Conservation (phyloP, 2,797 vertebrate genomes). For the Hypotaenidia philippensis region DNA sequence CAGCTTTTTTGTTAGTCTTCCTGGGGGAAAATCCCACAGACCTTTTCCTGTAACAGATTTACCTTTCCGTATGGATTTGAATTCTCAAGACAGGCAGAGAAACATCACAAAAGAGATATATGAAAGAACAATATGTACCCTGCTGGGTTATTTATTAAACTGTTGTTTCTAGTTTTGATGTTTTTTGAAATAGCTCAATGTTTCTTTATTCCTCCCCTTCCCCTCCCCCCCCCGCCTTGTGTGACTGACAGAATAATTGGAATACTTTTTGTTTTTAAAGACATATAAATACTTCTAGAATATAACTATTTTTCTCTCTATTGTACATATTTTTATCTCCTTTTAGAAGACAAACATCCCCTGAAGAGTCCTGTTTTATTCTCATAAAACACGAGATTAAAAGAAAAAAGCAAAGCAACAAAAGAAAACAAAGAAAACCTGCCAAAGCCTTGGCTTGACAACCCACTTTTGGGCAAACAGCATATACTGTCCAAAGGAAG, state of each 20-base stretch:
- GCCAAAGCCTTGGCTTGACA: neutral
- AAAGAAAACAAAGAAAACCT: neutral
- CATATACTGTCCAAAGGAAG: neutral
- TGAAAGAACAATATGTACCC: neutral
- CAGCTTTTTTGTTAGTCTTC: neutral
- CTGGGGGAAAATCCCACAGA: neutral
- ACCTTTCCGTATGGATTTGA: neutral
- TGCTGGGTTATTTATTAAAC: neutral
- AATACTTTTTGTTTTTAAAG: conserved; percentile 36
- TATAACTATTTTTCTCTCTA: neutral
- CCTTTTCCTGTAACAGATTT: neutral
- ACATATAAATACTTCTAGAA: neutral
- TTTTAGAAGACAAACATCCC: neutral
- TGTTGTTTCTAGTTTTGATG: conserved; percentile 29
- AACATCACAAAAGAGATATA: neutral
- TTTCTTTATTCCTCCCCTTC: neutral
- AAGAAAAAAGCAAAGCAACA: neutral
- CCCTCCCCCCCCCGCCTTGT: no score
- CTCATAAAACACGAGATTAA: neutral
- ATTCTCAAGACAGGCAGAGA: neutral
- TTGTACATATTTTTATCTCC: neutral
- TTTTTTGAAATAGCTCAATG: neutral
- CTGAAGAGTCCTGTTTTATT: neutral
- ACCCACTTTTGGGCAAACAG: neutral
- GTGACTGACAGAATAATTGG: conserved; percentile 1